A percentile compares a stretch with the other conserved stretches of the same genome.
Evolutionary conservation across 2,113 vertebrate genomes (phyloP).

Genomic region (Neomonachus schauinslandi): DNA sequence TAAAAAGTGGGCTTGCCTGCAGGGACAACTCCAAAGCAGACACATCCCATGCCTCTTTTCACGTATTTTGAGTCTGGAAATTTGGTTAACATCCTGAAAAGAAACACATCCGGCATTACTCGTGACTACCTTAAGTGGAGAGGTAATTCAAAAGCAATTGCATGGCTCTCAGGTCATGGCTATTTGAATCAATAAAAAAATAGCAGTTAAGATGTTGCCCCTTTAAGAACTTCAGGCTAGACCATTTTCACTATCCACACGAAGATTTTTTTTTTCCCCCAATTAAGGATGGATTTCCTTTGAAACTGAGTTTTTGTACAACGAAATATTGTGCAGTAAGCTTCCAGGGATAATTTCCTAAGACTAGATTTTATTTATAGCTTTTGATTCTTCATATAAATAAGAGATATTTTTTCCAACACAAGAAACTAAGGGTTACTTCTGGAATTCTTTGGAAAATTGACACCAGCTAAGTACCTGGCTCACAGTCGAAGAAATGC

Average conservation of each 20-base stretch:
- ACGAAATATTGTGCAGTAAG: background rate
- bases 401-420: slow-evolving; percentile 10
- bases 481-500: background rate
- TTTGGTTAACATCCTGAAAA: background rate
- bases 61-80: background rate
- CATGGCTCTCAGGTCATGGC: background rate
- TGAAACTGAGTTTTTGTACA: background rate
- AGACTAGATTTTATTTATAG: background rate
- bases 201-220: background rate
- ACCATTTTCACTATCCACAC: background rate
- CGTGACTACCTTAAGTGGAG: background rate
- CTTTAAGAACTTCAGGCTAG: background rate
- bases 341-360: background rate
- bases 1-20: background rate
- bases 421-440: background rate
- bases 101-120: background rate
- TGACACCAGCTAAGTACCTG: background rate
- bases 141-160: background rate
- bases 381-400: background rate
- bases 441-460: background rate
- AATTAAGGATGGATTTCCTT: background rate
- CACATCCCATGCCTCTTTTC: background rate
- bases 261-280: background rate
- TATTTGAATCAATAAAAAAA: background rate
- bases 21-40: background rate